Percentiles rank a stretch among this genome's conserved stretches.
Evolutionary conservation across 2,797 vertebrate species (phyloP).

Genomic region (Iguana delicatissima): DNA sequence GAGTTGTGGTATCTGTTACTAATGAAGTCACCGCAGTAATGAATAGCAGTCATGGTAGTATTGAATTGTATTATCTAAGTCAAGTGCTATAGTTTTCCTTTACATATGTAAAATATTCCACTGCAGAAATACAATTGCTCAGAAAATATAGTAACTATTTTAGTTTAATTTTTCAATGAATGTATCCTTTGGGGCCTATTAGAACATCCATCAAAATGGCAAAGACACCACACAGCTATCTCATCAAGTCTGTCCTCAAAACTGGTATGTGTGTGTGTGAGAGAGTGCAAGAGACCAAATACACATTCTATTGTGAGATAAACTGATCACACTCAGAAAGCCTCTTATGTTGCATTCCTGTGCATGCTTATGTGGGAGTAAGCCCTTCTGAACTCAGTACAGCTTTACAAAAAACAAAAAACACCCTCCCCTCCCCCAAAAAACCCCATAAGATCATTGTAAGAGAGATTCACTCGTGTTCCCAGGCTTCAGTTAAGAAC

Average conservation of each 20-base stretch:
- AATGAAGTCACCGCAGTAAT: background rate
- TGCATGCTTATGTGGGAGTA: background rate
- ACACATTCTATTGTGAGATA: background rate
- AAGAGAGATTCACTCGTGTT: background rate
- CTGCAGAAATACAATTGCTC: background rate
- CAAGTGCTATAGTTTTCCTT: background rate
- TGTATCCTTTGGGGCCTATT: background rate
- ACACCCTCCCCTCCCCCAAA: no score
- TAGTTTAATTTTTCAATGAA: background rate
- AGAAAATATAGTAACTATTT: background rate
- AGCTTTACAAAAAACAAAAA: background rate
- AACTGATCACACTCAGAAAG: background rate
- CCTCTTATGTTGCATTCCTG: background rate
- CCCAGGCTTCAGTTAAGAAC: background rate
- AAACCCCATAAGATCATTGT: background rate
- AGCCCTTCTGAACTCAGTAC: background rate
- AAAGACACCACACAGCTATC: background rate
- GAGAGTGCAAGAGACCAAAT: background rate
- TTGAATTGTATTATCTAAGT: background rate
- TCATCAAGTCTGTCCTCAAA: background rate
- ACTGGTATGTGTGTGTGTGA: background rate
- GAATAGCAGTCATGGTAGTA: background rate
- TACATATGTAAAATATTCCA: background rate
- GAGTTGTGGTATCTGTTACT: background rate
- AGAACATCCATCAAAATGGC: no score